Base-by-base conservation (phyloP, 2,888 invertebrate species). In the Isoperla grammatica region DNA sequence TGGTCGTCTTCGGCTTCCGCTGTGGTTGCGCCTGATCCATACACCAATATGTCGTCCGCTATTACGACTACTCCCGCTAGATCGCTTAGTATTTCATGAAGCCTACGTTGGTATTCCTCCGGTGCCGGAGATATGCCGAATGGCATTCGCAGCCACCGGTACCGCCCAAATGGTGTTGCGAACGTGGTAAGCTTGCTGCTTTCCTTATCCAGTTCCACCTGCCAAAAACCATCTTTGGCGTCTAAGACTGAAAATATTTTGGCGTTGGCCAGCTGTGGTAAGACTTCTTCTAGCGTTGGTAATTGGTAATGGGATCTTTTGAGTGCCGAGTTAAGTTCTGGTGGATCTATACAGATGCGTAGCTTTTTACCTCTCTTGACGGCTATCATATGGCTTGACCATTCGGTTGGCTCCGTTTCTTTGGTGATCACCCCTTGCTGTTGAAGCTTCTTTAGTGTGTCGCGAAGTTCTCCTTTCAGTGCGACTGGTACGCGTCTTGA, bases 331-430 rank as follows among this genome's bases (percentile, higher is more conserved):
- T 70, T 71, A 1, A 71, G 61, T 53, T 65, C 55, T 5, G 68
- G 69, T 48, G 63, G 68, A 57, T 71, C 70, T 3, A 66, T 61
- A 59, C 69, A 71, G 6, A 70, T 22, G 11, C 69, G 42, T 11
- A 70, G 59, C 4, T 8, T 8, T 19, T 61, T 65, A 39, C 61
- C 59, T 0, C 57, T 50, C 61, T 71, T 70, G 6, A 69, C 71
- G 1, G 69, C 66, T 1, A 74, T 73, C 59, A 73, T 69, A 1
- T 69, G 69, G 9, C 69, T 67, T 57, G 71, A 72, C 71, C 71
- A 73, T 1, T 67, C 68, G 3, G 71, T 71, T 2, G 29, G 29
- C 8, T 29, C 29, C 8, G 8, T 8, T 6, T 6, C 29, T 29
- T 4, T 4, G 5, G 29, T 29, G 8, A 29, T 29, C 8, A 29